Evolutionary conservation across 2,888 invertebrate species (phyloP).

Genomic region (Pyrrhia umbra): DNA sequence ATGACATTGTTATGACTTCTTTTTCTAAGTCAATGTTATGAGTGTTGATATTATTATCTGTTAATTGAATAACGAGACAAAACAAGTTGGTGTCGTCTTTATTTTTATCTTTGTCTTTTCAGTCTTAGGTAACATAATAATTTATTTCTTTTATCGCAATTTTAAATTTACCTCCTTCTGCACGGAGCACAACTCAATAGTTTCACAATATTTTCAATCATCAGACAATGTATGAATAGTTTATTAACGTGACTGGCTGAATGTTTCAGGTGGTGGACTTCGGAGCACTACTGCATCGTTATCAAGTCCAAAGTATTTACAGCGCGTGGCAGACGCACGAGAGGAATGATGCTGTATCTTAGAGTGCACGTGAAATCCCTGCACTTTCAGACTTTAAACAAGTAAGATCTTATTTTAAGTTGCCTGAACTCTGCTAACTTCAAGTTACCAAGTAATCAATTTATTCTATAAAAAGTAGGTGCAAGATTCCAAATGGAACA

Average conservation of each 20-base stretch:
- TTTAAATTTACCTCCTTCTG: background rate
- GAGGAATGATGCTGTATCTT: conserved; percentile 2
- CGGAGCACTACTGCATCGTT: conserved; percentile 18
- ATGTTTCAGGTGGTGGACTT: conserved; percentile 47
- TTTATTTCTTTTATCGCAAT: background rate
- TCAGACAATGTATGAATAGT: background rate
- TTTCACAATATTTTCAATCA: background rate
- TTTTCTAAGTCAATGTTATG: background rate
- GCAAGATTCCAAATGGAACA: background rate
- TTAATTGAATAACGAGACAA: conserved; percentile 1
- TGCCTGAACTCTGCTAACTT: background rate
- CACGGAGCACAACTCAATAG: background rate
- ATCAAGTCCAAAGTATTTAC: conserved; percentile 39
- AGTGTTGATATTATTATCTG: conserved; percentile 3
- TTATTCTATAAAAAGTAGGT: too few relatives aligned
- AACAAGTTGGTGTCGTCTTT: background rate
- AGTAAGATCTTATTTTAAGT: background rate
- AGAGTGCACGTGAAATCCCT: conserved; percentile 13
- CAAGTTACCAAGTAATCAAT: too few relatives aligned
- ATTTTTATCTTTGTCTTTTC: conserved; percentile 13
- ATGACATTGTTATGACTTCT: conserved; percentile 17
- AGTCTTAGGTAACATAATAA: background rate
- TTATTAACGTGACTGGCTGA: conserved; percentile 12
- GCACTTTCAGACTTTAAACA: background rate
- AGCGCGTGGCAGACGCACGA: conserved; percentile 13